phyloP scores from a whole-genome alignment of 2,888 invertebrate genomes.

The Protonemura montana region DNA sequence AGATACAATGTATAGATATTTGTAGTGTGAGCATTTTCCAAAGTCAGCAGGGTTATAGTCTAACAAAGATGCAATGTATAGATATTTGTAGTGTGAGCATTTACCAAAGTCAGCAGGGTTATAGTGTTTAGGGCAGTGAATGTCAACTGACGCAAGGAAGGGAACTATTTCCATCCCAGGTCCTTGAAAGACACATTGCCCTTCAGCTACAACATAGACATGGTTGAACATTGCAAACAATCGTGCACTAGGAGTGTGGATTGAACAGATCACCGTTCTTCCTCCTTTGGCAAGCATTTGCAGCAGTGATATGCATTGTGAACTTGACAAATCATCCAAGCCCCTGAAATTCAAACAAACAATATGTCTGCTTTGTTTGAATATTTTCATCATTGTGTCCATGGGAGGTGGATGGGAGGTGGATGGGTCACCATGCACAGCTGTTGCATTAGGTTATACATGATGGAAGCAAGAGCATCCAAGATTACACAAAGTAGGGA shows the following conservation, averaged over 20 bases:
- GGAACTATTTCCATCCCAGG: conserved; percentile 79
- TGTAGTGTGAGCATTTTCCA: too few species aligned
- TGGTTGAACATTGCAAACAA: conserved; percentile 92
- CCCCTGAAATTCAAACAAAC: conserved; percentile 68
- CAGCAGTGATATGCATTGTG: conserved; percentile 86
- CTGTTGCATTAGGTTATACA: too few species aligned
- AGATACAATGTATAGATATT: too few species aligned
- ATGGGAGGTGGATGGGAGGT: too few species aligned
- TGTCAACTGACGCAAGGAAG: conserved; percentile 76
- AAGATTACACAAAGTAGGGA: too few species aligned
- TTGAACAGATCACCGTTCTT: conserved; percentile 90
- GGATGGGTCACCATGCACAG: too few species aligned
- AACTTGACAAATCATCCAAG: conserved; percentile 88
- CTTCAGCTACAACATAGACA: conserved; percentile 86
- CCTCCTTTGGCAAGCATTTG: conserved; percentile 85
- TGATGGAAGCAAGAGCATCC: too few species aligned
- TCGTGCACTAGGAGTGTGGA: conserved; percentile 95
- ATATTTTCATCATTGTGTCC: too few species aligned
- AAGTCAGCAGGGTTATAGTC: too few species aligned
- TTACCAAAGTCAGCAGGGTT: conserved; percentile 97
- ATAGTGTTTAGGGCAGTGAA: conserved; percentile 89
- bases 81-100: conserved; percentile 52
- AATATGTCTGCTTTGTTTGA: too few species aligned
- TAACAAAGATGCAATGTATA: too few species aligned
- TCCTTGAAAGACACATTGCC: conserved; percentile 91